Evolutionary conservation across 2,888 invertebrate genomes (phyloP).

Genomic region (Drosophila mulleri): DNA sequence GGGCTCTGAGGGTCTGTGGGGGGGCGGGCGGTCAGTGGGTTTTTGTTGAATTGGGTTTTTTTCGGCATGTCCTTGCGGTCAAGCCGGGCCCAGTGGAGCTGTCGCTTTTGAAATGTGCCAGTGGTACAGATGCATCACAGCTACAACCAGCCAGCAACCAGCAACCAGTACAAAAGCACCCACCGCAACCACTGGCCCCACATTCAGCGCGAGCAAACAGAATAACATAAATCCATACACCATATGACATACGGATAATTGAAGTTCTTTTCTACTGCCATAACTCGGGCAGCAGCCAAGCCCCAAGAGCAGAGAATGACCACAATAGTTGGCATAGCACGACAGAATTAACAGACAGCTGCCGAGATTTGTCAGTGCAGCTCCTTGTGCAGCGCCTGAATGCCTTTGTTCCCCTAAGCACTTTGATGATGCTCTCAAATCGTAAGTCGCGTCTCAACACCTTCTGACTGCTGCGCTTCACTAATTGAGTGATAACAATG

Average conservation of each 20-base stretch:
- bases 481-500: neutral
- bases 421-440: neutral
- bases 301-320: neutral
- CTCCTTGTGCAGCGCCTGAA: neutral
- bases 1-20: neutral
- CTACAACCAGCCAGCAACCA: neutral
- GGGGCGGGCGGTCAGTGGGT: neutral
- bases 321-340: neutral
- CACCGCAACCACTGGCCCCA: neutral
- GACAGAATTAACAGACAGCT: neutral
- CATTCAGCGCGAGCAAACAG: neutral
- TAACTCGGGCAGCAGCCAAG: neutral
- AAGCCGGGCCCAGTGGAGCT: conserved; percentile 14
- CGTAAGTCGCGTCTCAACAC: neutral
- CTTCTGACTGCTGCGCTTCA: neutral
- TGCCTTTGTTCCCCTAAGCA: neutral
- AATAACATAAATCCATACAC: conserved; percentile 3
- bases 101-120: conserved; percentile 18
- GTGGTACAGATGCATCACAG: neutral
- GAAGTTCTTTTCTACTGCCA: neutral
- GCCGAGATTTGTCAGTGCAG: neutral
- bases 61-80: conserved; percentile 30
- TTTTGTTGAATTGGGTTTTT: conserved; percentile 5
- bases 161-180: too few relatives aligned
- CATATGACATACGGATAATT: neutral